A percentile compares a stretch with the other conserved stretches of the same genome.
These are phyloP conservation scores for Bombus consobrinus DNA, from an alignment of 1,140 invertebrate species.

Conservation along the genomic window DNA sequence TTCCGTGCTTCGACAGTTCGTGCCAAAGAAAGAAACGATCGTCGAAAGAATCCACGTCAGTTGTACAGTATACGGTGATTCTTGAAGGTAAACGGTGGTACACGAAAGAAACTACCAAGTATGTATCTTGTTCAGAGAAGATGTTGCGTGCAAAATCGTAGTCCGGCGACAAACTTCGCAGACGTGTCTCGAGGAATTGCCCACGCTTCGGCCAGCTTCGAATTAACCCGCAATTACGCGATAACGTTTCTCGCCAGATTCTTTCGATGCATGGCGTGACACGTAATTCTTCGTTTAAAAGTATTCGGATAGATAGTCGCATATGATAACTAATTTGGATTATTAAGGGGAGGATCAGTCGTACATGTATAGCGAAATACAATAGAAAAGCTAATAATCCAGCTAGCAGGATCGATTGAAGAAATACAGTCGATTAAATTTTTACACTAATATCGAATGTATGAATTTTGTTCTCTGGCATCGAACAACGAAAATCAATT, in stretches of 20 bases:
- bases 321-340: background rate
- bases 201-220: constrained; percentile 76
- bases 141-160: background rate
- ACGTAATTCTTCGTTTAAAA: background rate
- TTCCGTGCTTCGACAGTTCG: no score
- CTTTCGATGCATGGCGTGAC: constrained; percentile 1
- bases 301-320: background rate
- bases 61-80: no score
- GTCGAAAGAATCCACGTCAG: no score
- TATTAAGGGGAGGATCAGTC: background rate
- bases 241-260: constrained; percentile 71
- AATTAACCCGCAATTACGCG: constrained; percentile 80
- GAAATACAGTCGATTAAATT: no score
- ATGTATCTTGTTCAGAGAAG: background rate
- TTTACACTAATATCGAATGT: no score
- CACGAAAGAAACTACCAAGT: background rate
- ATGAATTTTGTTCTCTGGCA: no score
- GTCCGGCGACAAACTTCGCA: constrained; percentile 42
- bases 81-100: background rate
- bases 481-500: no score
- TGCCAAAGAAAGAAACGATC: no score
- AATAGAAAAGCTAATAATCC: no score
- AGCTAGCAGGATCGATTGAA: background rate
- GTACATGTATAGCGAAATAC: no score
- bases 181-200: constrained; percentile 70